phyloP scores from a whole-genome alignment of 2,888 invertebrate genomes.

The Diaphora mendica region DNA sequence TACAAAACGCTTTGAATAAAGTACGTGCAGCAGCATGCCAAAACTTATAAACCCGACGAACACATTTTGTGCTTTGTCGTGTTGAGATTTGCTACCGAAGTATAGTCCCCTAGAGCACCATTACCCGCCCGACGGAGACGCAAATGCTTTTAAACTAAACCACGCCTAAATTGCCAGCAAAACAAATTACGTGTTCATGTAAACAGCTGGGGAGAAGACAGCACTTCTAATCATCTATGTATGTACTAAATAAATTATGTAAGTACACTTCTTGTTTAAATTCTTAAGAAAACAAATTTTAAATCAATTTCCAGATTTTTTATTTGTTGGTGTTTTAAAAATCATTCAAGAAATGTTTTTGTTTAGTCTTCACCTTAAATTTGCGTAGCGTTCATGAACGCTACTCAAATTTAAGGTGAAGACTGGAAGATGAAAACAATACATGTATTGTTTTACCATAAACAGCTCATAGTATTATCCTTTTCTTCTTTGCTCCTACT shows the following conservation, averaged over 20 bases:
- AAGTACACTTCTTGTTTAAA: conserved; percentile 6
- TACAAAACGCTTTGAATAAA: conserved; percentile 70
- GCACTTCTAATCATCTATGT: conserved; percentile 32
- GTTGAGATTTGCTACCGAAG: conserved; percentile 52
- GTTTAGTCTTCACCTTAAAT: conserved; percentile 4
- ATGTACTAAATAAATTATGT: not conserved
- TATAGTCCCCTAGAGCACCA: conserved; percentile 67
- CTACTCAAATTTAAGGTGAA: no score
- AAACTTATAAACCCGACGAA: conserved; percentile 73
- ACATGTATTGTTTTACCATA: conserved; percentile 43
- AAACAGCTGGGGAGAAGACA: conserved; percentile 36
- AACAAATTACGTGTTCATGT: conserved; percentile 60
- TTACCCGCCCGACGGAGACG: conserved; percentile 63
- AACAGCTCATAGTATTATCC: conserved; percentile 37
- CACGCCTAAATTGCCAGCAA: conserved; percentile 66
- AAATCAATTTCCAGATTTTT: not conserved
- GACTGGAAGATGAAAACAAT: no score
- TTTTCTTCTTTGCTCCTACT: conserved; percentile 28
- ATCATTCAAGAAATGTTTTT: not conserved
- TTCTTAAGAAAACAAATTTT: not conserved
- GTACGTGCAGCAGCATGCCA: conserved; percentile 65
- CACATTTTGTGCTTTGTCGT: conserved; percentile 61
- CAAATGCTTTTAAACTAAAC: conserved; percentile 76
- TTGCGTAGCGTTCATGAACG: not conserved
- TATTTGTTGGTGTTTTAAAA: not conserved